Conservation (phyloP, 2,888 invertebrate species). For the Drosophila helvetica region DNA sequence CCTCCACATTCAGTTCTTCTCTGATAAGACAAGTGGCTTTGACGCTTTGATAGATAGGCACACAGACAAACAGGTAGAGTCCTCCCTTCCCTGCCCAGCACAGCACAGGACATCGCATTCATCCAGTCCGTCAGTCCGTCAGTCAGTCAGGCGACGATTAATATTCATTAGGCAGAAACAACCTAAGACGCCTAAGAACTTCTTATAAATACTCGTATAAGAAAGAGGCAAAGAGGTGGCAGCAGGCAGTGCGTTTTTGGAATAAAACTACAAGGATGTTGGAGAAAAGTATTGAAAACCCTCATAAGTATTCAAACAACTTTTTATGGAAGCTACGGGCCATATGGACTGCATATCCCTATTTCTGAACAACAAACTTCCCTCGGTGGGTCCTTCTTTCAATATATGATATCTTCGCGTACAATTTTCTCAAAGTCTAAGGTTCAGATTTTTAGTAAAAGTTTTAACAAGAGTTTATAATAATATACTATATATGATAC, state of each 20-base stretch:
- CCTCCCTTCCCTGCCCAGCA: slow-evolving; percentile 18
- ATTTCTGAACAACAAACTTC: too few relatives aligned
- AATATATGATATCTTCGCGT: too few relatives aligned
- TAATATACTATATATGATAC: too few relatives aligned
- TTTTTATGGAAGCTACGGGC: too few relatives aligned
- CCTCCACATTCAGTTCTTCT: slow-evolving; percentile 42
- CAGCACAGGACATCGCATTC: not conserved
- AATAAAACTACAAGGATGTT: not conserved
- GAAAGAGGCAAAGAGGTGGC: not conserved
- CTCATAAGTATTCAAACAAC: too few relatives aligned
- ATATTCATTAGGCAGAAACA: slow-evolving; percentile 69
- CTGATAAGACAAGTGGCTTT: slow-evolving; percentile 80
- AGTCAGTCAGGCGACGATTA: slow-evolving; percentile 63
- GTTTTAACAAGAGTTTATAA: too few relatives aligned
- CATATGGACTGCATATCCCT: too few relatives aligned
- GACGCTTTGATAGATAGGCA: slow-evolving; percentile 67
- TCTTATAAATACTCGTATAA: not conserved
- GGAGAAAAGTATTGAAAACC: not conserved
- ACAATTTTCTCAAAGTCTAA: too few relatives aligned
- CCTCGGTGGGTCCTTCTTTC: too few relatives aligned
- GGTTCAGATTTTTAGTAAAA: too few relatives aligned
- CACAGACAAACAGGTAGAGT: slow-evolving; percentile 45
- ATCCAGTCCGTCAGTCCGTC: slow-evolving; percentile 67
- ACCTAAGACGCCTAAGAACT: not conserved
- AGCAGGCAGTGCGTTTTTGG: too few relatives aligned